Base-by-base conservation (phyloP, 2,888 invertebrate genomes). In the Megastigmus dorsalis region DNA sequence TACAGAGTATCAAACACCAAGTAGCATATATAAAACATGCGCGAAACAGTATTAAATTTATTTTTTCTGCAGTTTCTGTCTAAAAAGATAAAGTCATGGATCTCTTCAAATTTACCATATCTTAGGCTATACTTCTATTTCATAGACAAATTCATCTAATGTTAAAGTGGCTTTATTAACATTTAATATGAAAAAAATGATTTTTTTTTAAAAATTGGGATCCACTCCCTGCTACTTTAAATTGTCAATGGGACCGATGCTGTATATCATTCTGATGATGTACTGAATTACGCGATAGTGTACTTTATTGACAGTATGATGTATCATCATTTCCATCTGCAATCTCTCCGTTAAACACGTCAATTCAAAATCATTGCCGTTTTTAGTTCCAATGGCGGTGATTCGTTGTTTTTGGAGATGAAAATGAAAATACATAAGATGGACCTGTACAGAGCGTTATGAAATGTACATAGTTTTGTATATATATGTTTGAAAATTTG, bases 401-500 rank as follows among this genome's bases (percentile, higher is more conserved):
- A 36, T 45, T 18, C 30, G 2, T 66, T 62, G 33, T 66, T 59
- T 41, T 52, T 76, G 62, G 36, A 70, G 62, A n/a, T 66, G 76
- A 36, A 65, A 63, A 59, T 69, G 65, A 62, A 43, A 7, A 63
- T 57, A 54, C 62, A 52, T 41, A 54, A 28, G 63, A 60, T 69
- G 38, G 55, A 66, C 26, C 52, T 76, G 70, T 66, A 67, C 67
- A 77, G 63, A 63, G 38, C 67, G 54, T 66, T 70, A 70, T 55
- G 30, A 74, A 57, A 43, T 77, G 75, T 73, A 76, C 48, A 74
- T 76, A 75, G 26, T 57, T 77, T 50, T 74, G 70, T 60, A 65
- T 72, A 54, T 50, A 60, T 59, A 69, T 62, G 62, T 65, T 60
- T 66, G 38, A 20, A 59, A 68, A 63, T 72, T 72, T 69, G 59